Evolutionary conservation across 1,140 invertebrate species (phyloP).

Genomic region (Drosophila serrata): DNA sequence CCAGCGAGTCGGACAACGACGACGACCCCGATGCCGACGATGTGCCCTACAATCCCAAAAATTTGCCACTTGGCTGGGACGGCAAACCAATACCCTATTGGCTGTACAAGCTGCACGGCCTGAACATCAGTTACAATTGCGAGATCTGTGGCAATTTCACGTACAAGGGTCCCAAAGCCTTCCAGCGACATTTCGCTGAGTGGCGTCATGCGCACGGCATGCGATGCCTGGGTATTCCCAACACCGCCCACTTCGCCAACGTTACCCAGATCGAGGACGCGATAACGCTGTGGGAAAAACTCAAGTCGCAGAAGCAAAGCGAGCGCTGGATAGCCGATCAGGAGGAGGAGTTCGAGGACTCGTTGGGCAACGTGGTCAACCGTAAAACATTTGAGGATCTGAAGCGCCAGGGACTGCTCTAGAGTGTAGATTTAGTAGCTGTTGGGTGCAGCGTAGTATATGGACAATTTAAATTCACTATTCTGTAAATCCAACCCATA

Average conservation of each 20-base stretch:
- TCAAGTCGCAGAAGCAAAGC: slow-evolving; percentile 97
- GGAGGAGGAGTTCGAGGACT: slow-evolving; percentile 99
- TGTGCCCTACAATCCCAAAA: slow-evolving; percentile 99
- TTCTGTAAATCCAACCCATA: slow-evolving; percentile 1
- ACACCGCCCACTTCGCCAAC: slow-evolving; percentile 99
- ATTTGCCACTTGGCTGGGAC: slow-evolving; percentile 99
- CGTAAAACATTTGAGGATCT: slow-evolving; percentile 99
- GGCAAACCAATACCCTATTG: slow-evolving; percentile 99
- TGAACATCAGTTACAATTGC: slow-evolving; percentile 99
- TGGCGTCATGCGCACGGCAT: slow-evolving; percentile 99
- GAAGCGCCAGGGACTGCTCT: slow-evolving; percentile 98
- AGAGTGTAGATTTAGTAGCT: slow-evolving; percentile 59
- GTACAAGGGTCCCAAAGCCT: slow-evolving; percentile 99
- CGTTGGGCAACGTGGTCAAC: slow-evolving; percentile 99
- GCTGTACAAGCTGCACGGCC: slow-evolving; percentile 99
- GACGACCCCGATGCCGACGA: slow-evolving; percentile 95
- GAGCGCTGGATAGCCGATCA: slow-evolving; percentile 98
- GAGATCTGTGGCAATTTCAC: slow-evolving; percentile 99
- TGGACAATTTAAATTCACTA: too few species aligned
- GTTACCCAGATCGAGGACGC: slow-evolving; percentile 99
- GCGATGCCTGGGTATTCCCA: slow-evolving; percentile 99
- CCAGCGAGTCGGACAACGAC: slow-evolving; percentile 94
- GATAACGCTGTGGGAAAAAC: slow-evolving; percentile 97
- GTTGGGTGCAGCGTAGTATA: not conserved
- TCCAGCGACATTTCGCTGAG: slow-evolving; percentile 99